Evolutionary conservation across 2,888 invertebrate genomes (phyloP).

Genomic region (Arge pagana): DNA sequence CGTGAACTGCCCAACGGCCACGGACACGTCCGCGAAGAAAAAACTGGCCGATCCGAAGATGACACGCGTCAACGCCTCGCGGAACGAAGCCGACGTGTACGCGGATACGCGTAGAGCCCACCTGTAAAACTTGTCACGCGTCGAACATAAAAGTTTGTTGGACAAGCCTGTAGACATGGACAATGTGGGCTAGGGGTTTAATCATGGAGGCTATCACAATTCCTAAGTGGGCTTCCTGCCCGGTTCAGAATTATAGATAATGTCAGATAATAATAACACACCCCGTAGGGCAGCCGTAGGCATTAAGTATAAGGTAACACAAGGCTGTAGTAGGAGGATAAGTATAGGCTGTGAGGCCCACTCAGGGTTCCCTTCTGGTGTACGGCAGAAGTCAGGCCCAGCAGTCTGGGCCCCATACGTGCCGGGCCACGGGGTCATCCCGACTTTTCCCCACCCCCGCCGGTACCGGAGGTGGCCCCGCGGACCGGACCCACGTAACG

Average conservation of each 20-base stretch:
- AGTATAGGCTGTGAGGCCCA: slow-evolving; percentile 54
- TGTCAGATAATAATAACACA: slow-evolving; percentile 59
- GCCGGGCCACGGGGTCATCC: slow-evolving; percentile 55
- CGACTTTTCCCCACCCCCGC: slow-evolving; percentile 25
- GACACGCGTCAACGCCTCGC: too few relatives aligned
- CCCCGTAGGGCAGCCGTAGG: slow-evolving; percentile 50
- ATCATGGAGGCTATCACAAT: slow-evolving; percentile 58
- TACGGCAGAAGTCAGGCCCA: slow-evolving; percentile 51
- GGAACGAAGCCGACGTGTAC: too few relatives aligned
- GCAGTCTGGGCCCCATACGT: slow-evolving; percentile 56
- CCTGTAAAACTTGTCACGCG: slow-evolving; percentile 9
- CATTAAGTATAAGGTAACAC: slow-evolving; percentile 53
- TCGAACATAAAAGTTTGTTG: slow-evolving; percentile 13
- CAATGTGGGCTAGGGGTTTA: slow-evolving; percentile 47
- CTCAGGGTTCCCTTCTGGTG: slow-evolving; percentile 50
- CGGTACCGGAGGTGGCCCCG: slow-evolving; percentile 7
- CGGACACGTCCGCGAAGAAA: too few relatives aligned
- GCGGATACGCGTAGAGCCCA: too few relatives aligned
- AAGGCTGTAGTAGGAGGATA: slow-evolving; percentile 52
- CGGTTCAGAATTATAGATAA: slow-evolving; percentile 58
- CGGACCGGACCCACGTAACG: slow-evolving; percentile 19
- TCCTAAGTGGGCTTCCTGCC: slow-evolving; percentile 58
- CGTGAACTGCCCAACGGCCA: too few relatives aligned
- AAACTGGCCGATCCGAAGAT: too few relatives aligned
- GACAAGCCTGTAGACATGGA: slow-evolving; percentile 18